These are phyloP conservation scores for Mesodorylaimus sp. DNA, from an alignment of 2,888 invertebrate genomes.

Conservation along the genomic window DNA sequence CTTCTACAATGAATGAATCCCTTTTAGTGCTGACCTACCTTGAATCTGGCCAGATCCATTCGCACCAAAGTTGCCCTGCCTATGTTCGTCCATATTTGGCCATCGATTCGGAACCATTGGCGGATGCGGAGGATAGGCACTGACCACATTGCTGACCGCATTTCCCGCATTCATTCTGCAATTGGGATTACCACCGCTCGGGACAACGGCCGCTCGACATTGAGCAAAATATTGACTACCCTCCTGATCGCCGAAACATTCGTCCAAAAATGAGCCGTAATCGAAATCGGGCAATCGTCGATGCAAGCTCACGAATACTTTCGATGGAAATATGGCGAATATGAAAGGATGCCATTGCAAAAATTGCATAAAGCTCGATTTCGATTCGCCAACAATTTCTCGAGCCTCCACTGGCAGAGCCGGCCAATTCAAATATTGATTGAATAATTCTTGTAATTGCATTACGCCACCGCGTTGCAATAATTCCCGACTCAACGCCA, in stretches of 20 bases:
- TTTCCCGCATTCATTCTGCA: too few relatives aligned
- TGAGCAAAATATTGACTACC: not conserved
- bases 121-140: too few relatives aligned
- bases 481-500: slow-evolving; percentile 18
- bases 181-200: too few relatives aligned
- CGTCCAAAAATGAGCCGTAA: slow-evolving; percentile 17
- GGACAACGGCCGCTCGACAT: not conserved
- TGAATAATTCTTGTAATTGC: slow-evolving; percentile 20
- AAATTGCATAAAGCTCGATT: slow-evolving; percentile 20
- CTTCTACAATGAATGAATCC: too few relatives aligned
- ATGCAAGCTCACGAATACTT: slow-evolving; percentile 26
- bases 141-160: too few relatives aligned
- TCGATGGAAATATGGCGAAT: slow-evolving; percentile 26
- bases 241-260: not conserved
- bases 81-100: too few relatives aligned
- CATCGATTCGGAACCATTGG: too few relatives aligned
- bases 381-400: slow-evolving; percentile 19
- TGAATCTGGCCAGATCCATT: too few relatives aligned
- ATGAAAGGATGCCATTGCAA: slow-evolving; percentile 24
- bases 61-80: too few relatives aligned
- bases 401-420: slow-evolving; percentile 21
- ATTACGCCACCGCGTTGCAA: slow-evolving; percentile 12
- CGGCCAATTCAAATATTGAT: slow-evolving; percentile 18
- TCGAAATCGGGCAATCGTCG: slow-evolving; percentile 26
- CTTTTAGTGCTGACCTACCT: too few relatives aligned